Conservation (phyloP, 2,888 invertebrate genomes). For the Drosophila antonietae region DNA sequence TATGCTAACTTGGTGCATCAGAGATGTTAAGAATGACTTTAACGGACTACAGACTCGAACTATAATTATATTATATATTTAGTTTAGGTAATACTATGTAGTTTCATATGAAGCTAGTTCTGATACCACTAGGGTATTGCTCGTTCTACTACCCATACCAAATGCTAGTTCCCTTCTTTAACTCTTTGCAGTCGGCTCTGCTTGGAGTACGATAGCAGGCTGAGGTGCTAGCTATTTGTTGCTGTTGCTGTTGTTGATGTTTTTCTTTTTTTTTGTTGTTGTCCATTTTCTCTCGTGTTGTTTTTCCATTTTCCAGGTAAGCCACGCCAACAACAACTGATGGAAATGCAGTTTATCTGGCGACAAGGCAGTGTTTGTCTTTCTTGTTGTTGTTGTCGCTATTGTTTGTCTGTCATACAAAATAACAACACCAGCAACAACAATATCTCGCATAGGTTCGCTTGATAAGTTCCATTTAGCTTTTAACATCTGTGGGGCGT, state of each 20-base stretch:
- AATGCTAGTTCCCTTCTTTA: slow-evolving; percentile 1
- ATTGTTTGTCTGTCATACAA: slow-evolving; percentile 36
- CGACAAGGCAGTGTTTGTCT: slow-evolving; percentile 46
- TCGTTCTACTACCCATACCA: background rate
- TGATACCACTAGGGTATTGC: background rate
- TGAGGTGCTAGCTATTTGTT: slow-evolving; percentile 39
- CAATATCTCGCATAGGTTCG: slow-evolving; percentile 23
- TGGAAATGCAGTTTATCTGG: slow-evolving; percentile 47
- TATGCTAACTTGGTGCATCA: background rate
- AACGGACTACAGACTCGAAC: background rate
- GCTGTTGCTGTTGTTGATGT: slow-evolving; percentile 24
- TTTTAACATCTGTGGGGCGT: slow-evolving; percentile 37
- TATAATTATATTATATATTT: background rate
- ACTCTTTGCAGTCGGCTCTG: slow-evolving; percentile 11
- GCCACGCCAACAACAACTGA: slow-evolving; percentile 26
- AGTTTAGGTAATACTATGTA: background rate
- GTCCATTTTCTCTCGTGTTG: slow-evolving; percentile 1
- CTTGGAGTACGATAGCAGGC: slow-evolving; percentile 3
- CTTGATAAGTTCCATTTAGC: slow-evolving; percentile 30
- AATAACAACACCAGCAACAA: background rate
- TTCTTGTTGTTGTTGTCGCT: slow-evolving; percentile 27
- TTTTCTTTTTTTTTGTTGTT: slow-evolving; percentile 2
- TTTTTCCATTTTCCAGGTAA: slow-evolving; percentile 41
- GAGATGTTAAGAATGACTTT: too few species aligned
- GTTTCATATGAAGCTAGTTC: background rate